phyloP scores from a whole-genome alignment of 2,113 vertebrate genomes.

The Cnemophilus loriae region DNA sequence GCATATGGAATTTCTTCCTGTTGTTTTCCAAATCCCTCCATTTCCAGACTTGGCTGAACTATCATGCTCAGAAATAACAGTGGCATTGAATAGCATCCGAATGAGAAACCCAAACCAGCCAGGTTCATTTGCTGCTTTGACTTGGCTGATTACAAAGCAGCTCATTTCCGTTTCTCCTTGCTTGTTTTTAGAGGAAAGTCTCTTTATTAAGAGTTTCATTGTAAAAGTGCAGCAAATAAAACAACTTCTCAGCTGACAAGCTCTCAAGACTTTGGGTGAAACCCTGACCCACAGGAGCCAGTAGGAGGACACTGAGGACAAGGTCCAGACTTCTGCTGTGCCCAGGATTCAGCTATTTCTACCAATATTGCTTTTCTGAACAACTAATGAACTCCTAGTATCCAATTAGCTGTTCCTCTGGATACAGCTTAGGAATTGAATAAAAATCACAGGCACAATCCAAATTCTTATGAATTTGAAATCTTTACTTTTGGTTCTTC shows the following conservation, averaged over 20 bases:
- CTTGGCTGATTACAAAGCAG: neutral
- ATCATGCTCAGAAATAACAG: neutral
- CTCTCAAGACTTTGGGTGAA: neutral
- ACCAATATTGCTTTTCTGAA: neutral
- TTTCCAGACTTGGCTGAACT: slow-evolving; percentile 11
- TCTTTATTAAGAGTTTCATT: neutral
- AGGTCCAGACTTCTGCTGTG: neutral
- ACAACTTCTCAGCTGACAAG: neutral
- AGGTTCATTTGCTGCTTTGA: neutral
- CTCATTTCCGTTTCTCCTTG: neutral
- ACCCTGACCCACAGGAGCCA: neutral
- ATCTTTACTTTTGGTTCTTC: neutral
- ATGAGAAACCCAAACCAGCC: neutral
- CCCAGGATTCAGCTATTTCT: neutral
- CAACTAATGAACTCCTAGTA: neutral
- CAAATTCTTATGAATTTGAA: neutral
- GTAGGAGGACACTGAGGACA: neutral
- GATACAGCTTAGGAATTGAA: neutral
- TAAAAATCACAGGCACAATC: neutral
- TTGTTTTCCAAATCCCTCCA: slow-evolving; percentile 51
- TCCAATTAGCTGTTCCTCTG: neutral
- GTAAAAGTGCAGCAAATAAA: neutral
- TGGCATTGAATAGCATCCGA: neutral
- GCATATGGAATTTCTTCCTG: slow-evolving; percentile 25
- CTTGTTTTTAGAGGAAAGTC: neutral